phyloP scores from a whole-genome alignment of 2,113 vertebrate genomes.

The Puntigrus tetrazona region DNA sequence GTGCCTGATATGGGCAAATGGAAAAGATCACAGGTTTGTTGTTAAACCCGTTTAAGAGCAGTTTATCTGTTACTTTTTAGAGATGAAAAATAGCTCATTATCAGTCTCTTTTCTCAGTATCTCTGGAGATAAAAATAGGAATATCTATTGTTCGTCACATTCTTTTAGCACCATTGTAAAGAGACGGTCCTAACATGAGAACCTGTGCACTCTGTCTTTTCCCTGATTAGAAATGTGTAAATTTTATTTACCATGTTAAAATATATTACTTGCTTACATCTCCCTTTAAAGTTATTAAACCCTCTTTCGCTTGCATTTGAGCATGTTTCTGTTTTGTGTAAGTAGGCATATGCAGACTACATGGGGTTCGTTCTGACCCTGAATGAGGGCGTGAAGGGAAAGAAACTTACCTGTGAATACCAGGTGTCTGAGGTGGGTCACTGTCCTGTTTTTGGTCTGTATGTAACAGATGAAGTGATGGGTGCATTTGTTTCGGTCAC shows the following conservation, averaged over 20 bases:
- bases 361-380: slow-evolving; percentile 92
- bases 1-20: slow-evolving; percentile 96
- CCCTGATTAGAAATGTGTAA: not conserved
- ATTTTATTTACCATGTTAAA: too few species aligned
- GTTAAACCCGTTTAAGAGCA: not conserved
- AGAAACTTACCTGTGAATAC: slow-evolving; percentile 88
- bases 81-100: not conserved
- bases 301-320: not conserved
- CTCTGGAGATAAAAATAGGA: not conserved
- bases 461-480: not conserved
- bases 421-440: slow-evolving; percentile 87
- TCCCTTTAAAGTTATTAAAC: not conserved
- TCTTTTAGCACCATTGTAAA: slow-evolving; percentile 3
- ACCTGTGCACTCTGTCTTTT: not conserved
- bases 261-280: not conserved
- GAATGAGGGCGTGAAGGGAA: slow-evolving; percentile 91
- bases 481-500: not conserved
- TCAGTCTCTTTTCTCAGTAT: not conserved
- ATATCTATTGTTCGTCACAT: not conserved
- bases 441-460: not conserved
- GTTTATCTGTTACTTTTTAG: not conserved
- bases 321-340: not conserved
- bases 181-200: not conserved
- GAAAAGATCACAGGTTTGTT: slow-evolving; percentile 90
- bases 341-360: slow-evolving; percentile 92